These are phyloP conservation scores for Yponomeuta plumbellus DNA, from an alignment of 2,888 invertebrate genomes.

Conservation along the genomic window DNA sequence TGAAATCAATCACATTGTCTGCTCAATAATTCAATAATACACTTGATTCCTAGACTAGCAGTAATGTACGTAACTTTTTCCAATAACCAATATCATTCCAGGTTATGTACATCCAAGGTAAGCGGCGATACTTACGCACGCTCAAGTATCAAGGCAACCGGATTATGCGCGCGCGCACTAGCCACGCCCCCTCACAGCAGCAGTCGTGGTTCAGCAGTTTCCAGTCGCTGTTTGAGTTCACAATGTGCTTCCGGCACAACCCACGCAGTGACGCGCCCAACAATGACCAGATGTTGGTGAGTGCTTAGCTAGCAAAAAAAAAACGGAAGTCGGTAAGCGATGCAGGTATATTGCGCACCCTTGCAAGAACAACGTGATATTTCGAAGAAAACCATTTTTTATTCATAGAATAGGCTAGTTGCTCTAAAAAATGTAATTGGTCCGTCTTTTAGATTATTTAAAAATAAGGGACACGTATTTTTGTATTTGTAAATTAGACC, in stretches of 20 bases:
- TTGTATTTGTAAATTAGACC: no score
- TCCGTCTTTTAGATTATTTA: no score
- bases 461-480: no score
- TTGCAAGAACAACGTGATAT: no score
- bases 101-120: slow-evolving; percentile 72
- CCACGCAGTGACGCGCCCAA: slow-evolving; percentile 37
- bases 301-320: slow-evolving; percentile 27
- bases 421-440: no score
- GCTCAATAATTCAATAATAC: no score
- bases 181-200: slow-evolving; percentile 23
- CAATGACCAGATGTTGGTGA: slow-evolving; percentile 59
- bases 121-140: slow-evolving; percentile 68
- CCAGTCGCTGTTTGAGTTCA: slow-evolving; percentile 47
- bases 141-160: slow-evolving; percentile 71
- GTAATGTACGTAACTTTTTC: neutral
- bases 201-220: slow-evolving; percentile 43
- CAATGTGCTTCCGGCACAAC: slow-evolving; percentile 54
- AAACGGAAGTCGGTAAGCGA: no score
- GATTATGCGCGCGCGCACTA: slow-evolving; percentile 47
- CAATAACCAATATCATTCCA: slow-evolving; percentile 28
- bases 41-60: neutral
- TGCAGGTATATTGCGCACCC: no score
- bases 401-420: no score
- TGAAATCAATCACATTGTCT: no score
- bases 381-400: no score